Evolutionary conservation across 2,888 invertebrate species (phyloP).

Genomic region (Odontocolon sp.): DNA sequence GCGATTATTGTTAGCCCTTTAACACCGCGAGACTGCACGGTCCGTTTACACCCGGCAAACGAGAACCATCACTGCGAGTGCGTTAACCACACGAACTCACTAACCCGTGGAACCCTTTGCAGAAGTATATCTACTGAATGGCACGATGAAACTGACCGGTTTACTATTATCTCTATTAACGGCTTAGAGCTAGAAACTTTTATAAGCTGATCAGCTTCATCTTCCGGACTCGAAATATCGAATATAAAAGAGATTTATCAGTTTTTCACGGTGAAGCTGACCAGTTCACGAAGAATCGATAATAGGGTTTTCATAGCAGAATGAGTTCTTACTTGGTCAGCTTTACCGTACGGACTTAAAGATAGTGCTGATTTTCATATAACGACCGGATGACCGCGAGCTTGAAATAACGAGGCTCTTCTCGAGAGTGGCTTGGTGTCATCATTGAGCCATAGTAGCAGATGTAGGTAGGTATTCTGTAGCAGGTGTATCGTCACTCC

Average conservation of each 20-base stretch:
- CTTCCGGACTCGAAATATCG: no score
- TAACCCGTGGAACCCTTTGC: neutral
- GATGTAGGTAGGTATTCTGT: slow-evolving; percentile 1
- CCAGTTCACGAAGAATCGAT: no score
- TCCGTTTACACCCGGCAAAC: slow-evolving; percentile 21
- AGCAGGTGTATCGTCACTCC: slow-evolving; percentile 17
- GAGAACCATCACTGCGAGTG: slow-evolving; percentile 12
- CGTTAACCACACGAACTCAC: slow-evolving; percentile 12
- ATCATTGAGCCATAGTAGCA: neutral
- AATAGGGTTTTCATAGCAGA: no score
- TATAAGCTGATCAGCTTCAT: no score
- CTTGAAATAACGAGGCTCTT: slow-evolving; percentile 14
- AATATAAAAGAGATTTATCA: no score
- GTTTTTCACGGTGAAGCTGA: no score
- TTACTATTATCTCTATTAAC: no score
- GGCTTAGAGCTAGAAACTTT: no score
- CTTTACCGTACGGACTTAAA: no score
- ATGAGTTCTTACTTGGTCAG: no score
- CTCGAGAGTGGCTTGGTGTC: slow-evolving; percentile 34
- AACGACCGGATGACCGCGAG: slow-evolving; percentile 49
- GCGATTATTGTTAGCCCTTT: slow-evolving; percentile 16
- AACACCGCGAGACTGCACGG: slow-evolving; percentile 7
- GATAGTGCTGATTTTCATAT: slow-evolving; percentile 26
- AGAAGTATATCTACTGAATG: slow-evolving; percentile 5
- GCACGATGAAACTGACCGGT: no score